Base-by-base conservation (phyloP, 1,140 invertebrate species). In the Musca vetustissima region DNA sequence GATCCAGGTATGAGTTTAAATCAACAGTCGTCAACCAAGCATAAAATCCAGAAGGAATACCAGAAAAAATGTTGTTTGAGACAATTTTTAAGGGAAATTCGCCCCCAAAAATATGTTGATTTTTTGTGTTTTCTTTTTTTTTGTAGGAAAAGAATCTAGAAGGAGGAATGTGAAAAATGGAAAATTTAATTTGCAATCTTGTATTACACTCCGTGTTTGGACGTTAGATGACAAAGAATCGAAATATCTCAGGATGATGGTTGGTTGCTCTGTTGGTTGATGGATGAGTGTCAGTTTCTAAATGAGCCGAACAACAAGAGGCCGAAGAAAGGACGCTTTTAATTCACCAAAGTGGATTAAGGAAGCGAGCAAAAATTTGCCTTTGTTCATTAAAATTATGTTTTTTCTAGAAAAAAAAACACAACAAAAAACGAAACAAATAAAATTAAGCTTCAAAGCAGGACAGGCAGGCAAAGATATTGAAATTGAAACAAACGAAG, bases 271-370 rank as follows among this genome's bases (percentile, higher is more conserved):
- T 43, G 36, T 43, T 43, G 36, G 36, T 43, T 61, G 57, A 61
- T 61, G 57, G 28, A 61, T 61, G 57, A 61, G 57, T 61, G 57
- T 61, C 57, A 61, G 57, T 21, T 61, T 61, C 32, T 36, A 61
- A 61, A 43, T 61, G 57, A 43, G 57, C 28, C 57, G 57, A 19
- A 59, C 25, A 59, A 52, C 25, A 11, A n/a, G n/a, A 59, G 21
- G 49, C 19, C 7, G 49, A 1, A 57, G 17, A 61, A 61, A 61
- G 43, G 17, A 2, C 28, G 57, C 57, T 61, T 61, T 61, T 61
- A 61, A 61, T 61, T 61, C 55, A 61, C 19, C 19, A 61, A 61
- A 61, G 57, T 61, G 28, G 32, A 61, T 61, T 61, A 61, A 61
- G 17, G 36, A 36, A 36, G 28, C 13, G 36, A 61, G 43, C 28